Conservation (phyloP, 23 tunicate genomes). For the Styela clava region DNA sequence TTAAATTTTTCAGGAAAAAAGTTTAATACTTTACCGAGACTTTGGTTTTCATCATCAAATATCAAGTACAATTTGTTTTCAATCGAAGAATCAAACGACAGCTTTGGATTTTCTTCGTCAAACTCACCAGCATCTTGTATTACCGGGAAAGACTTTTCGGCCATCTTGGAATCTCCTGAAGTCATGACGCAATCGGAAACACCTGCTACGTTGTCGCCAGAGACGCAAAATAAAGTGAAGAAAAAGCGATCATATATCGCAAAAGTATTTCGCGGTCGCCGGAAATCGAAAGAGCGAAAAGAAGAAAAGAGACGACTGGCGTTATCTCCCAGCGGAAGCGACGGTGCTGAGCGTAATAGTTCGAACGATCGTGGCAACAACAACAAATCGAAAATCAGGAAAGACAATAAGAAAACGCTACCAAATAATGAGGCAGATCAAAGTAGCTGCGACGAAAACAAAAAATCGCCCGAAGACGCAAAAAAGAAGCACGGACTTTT, state of each 20-base stretch:
- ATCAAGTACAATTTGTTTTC: constrained; percentile 9
- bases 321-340: not conserved
- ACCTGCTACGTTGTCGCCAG: constrained; percentile 39
- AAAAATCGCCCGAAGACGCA: not conserved
- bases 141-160: not conserved
- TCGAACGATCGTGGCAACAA: not conserved
- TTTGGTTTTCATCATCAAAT: not conserved
- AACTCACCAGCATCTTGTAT: not conserved
- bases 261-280: constrained; percentile 29
- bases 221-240: constrained; percentile 12
- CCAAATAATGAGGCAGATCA: not conserved
- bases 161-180: not conserved
- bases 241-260: constrained; percentile 33
- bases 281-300: constrained; percentile 7
- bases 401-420: not conserved
- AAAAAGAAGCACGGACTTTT: not conserved
- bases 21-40: not conserved
- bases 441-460: not conserved
- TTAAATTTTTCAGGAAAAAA: constrained; percentile 10
- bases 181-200: constrained; percentile 1
- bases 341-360: not conserved
- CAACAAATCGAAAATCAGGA: not conserved
- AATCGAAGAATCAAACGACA: constrained; percentile 20
- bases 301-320: constrained; percentile 7
- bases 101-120: not conserved